phyloP scores from a whole-genome alignment of 2,113 vertebrate genomes.

The Vimba vimba region DNA sequence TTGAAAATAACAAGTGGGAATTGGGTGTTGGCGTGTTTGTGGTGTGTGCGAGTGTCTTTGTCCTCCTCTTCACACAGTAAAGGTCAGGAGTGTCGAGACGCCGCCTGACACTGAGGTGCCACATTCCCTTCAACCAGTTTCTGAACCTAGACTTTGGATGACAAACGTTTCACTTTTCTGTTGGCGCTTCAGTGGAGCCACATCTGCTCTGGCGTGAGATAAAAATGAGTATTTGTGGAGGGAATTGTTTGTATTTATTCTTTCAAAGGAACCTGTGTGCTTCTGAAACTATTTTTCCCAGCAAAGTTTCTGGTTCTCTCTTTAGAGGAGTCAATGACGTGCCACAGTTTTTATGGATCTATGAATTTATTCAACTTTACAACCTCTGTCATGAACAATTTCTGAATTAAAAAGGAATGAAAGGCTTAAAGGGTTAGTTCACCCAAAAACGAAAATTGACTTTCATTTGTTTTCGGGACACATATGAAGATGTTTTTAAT shows the following conservation, averaged over 20 bases:
- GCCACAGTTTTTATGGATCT: background rate
- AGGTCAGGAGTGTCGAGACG: conserved; percentile 2
- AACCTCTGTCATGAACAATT: background rate
- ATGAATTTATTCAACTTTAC: background rate
- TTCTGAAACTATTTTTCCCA: background rate
- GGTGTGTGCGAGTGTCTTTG: background rate
- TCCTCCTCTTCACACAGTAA: background rate
- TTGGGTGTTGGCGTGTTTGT: background rate
- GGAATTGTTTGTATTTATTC: background rate
- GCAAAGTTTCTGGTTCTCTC: background rate
- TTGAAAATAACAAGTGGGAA: too few species aligned
- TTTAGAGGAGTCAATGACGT: background rate
- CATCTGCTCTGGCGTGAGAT: background rate
- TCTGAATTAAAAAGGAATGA: background rate
- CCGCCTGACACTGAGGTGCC: conserved; percentile 34
- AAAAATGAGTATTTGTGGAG: background rate
- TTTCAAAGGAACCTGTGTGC: background rate
- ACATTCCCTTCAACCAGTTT: conserved; percentile 29
- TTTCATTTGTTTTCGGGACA: too few species aligned
- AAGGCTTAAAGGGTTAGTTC: too few species aligned
- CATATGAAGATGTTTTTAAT: too few species aligned
- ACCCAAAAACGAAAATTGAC: too few species aligned
- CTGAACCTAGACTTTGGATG: background rate
- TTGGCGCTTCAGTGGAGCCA: background rate
- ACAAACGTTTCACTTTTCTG: background rate